Conservation (phyloP, 2,888 invertebrate species). For the Apamea anceps region DNA sequence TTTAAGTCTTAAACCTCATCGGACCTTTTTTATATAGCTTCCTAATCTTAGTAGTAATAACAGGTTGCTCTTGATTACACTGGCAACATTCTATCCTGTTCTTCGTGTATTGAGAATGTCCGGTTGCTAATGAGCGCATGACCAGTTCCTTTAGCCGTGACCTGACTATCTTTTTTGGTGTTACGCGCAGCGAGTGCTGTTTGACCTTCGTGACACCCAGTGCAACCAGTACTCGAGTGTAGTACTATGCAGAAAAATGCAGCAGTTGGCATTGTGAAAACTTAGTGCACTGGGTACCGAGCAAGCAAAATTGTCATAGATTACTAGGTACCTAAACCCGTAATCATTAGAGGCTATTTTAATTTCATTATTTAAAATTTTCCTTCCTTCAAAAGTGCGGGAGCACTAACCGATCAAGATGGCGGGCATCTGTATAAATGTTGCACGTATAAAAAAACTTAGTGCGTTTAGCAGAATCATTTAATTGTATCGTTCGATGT, state of each 20-base stretch:
- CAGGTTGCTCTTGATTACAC: not conserved
- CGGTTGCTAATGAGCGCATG: slow-evolving; percentile 37
- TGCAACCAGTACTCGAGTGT: slow-evolving; percentile 29
- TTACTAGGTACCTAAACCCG: not conserved
- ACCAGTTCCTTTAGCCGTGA: slow-evolving; percentile 53
- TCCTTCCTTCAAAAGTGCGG: slow-evolving; percentile 4
- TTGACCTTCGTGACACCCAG: slow-evolving; percentile 42
- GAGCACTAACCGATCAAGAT: slow-evolving; percentile 7
- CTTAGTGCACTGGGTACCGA: not conserved
- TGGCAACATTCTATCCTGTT: slow-evolving; percentile 3
- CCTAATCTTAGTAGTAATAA: not conserved
- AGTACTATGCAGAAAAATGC: slow-evolving; percentile 19
- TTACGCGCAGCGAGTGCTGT: slow-evolving; percentile 26
- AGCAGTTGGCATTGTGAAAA: not conserved
- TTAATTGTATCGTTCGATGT: not conserved
- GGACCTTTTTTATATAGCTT: not conserved
- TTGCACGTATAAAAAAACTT: not conserved
- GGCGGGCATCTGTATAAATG: slow-evolving; percentile 8
- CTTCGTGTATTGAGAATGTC: slow-evolving; percentile 17
- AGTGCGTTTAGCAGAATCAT: not conserved
- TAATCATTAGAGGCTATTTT: not conserved
- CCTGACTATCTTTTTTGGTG: slow-evolving; percentile 48
- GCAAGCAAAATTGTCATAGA: not conserved
- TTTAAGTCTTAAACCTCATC: not conserved
- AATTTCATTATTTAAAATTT: not conserved